phyloP scores from a whole-genome alignment of 2,888 invertebrate species.

The Athalia rosae region DNA sequence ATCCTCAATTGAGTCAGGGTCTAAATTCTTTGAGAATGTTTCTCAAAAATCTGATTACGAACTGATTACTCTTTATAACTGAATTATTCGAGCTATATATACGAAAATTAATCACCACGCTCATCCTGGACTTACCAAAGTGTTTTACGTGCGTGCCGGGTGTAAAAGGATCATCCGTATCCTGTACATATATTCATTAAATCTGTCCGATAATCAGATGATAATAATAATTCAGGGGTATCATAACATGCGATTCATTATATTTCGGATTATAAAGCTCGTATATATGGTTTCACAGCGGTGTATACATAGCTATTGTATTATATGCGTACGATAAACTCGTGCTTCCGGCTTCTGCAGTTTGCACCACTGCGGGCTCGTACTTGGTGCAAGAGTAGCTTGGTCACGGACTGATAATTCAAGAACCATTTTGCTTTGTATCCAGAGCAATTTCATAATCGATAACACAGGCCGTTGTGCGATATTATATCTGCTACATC shows the following conservation, averaged over 20 bases:
- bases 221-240: conserved; percentile 2
- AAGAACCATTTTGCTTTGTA: conserved; percentile 34
- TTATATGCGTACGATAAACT: neutral
- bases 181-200: neutral
- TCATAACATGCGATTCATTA: neutral
- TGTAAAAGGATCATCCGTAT: conserved; percentile 2
- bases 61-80: too few species aligned
- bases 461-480: conserved; percentile 23
- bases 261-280: neutral
- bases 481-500: conserved; percentile 35
- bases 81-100: too few species aligned
- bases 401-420: conserved; percentile 37
- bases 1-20: too few species aligned
- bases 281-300: neutral
- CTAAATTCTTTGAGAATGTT: too few species aligned
- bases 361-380: neutral
- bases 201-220: conserved; percentile 37
- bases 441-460: conserved; percentile 41
- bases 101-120: too few species aligned
- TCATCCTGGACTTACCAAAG: too few species aligned
- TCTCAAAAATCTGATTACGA: too few species aligned
- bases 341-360: conserved; percentile 16
- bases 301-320: neutral
- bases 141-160: neutral
- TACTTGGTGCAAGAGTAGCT: neutral